These are phyloP conservation scores for Pristionchus fissidentatus DNA, from an alignment of 2,888 invertebrate species.

Conservation along the genomic window DNA sequence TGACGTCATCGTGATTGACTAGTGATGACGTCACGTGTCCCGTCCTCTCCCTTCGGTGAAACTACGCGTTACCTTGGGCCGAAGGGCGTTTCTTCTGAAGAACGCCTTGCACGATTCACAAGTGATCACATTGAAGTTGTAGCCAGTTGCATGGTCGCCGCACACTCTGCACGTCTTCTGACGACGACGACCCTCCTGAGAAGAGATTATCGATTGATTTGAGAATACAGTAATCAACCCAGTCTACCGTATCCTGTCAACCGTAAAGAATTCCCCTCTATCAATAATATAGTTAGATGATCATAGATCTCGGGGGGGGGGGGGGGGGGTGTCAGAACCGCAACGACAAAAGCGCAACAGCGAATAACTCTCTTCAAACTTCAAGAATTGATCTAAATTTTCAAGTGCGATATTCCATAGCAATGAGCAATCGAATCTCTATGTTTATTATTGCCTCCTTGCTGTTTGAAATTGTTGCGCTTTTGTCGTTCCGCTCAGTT, in stretches of 20 bases:
- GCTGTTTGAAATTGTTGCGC: no score
- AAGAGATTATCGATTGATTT: background rate
- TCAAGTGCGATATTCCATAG: no score
- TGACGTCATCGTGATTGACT: background rate
- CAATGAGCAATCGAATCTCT: no score
- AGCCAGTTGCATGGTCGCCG: constrained; percentile 74
- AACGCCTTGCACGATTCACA: constrained; percentile 95
- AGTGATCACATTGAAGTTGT: constrained; percentile 74
- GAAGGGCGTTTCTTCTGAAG: constrained; percentile 91
- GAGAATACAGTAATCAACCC: background rate
- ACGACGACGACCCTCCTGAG: constrained; percentile 63
- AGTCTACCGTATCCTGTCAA: background rate
- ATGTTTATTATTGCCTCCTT: no score
- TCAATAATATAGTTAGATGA: no score
- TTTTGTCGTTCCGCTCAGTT: no score
- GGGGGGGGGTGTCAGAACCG: no score
- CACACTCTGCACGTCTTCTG: constrained; percentile 73
- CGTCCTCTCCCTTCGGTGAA: background rate
- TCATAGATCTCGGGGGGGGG: no score
- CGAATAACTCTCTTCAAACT: no score
- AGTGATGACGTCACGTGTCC: background rate
- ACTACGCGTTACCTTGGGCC: constrained; percentile 82
- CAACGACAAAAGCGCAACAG: no score
- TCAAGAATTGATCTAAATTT: no score
- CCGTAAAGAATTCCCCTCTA: no score